Conservation (phyloP, 2,797 vertebrate genomes). For the Aplochiton taeniatus region DNA sequence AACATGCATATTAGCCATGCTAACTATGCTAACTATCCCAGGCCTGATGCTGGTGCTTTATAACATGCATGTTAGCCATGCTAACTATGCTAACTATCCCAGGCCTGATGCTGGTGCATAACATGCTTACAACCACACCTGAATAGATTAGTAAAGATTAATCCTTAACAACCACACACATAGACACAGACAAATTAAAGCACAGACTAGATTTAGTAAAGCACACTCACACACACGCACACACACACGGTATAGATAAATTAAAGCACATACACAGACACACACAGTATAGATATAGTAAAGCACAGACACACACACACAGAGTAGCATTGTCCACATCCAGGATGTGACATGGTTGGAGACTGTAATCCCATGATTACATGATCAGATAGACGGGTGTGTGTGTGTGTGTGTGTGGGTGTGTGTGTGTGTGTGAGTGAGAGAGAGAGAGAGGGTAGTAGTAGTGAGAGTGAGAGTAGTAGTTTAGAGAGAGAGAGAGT, state of each 20-base stretch:
- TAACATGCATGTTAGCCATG: no score
- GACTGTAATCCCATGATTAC: conserved; percentile 21
- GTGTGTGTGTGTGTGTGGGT: conserved; percentile 3
- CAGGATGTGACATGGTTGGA: not conserved
- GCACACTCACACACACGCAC: not conserved
- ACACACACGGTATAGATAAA: no score
- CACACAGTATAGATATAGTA: not conserved
- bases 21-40: no score
- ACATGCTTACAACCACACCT: no score
- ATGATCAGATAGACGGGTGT: not conserved
- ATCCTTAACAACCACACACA: not conserved
- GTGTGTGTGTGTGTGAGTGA: conserved; percentile 7
- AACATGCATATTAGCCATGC: no score
- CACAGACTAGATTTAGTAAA: no score
- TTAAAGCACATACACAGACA: not conserved
- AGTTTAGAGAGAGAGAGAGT: conserved; percentile 15
- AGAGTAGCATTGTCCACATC: not conserved
- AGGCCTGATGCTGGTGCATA: not conserved
- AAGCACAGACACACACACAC: not conserved
- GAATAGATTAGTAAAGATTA: no score
- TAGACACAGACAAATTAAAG: not conserved
- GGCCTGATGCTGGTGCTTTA: no score
- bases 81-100: no score
- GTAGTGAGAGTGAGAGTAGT: conserved; percentile 1
- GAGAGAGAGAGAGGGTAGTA: not conserved